These are phyloP conservation scores for Peribatodes rhomboidaria DNA, from an alignment of 2,888 invertebrate species.

Conservation along the genomic window DNA sequence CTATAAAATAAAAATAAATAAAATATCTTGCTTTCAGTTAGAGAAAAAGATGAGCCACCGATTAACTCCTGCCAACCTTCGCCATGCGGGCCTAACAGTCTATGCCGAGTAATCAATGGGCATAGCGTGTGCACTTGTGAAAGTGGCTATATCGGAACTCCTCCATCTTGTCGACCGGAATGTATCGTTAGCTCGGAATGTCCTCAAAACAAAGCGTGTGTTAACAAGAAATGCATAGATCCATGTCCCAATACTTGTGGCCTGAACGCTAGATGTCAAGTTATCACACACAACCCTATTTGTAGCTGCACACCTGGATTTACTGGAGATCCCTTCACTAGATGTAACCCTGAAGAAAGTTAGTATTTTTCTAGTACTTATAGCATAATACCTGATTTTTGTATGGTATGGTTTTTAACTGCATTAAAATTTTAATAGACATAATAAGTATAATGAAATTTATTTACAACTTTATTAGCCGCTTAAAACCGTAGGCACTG, in stretches of 20 bases:
- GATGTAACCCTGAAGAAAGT: constrained; percentile 89
- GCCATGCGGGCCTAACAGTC: constrained; percentile 94
- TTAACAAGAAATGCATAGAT: constrained; percentile 92
- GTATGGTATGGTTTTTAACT: too few relatives aligned
- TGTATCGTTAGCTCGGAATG: constrained; percentile 95
- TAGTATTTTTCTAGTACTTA: constrained; percentile 52
- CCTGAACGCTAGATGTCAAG: constrained; percentile 92
- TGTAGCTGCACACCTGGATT: constrained; percentile 93
- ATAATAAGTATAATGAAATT: too few relatives aligned
- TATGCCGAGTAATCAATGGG: constrained; percentile 91
- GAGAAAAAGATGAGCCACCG: constrained; percentile 58
- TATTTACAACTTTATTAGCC: too few relatives aligned
- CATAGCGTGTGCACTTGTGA: constrained; percentile 94
- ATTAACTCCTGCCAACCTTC: constrained; percentile 91
- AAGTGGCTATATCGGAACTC: constrained; percentile 90
- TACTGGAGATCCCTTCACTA: constrained; percentile 93
- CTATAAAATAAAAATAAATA: not conserved
- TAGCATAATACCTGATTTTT: not conserved
- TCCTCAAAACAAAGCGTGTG: constrained; percentile 92
- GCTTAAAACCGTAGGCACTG: too few relatives aligned
- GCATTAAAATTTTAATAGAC: too few relatives aligned
- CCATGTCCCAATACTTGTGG: constrained; percentile 95
- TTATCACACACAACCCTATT: constrained; percentile 94
- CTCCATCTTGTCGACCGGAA: constrained; percentile 93
- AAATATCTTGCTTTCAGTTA: constrained; percentile 39